Evolutionary conservation across 2,888 invertebrate species (phyloP), one percentile per base, ranked within the genome.

Genomic region (Aromia moschata): DNA sequence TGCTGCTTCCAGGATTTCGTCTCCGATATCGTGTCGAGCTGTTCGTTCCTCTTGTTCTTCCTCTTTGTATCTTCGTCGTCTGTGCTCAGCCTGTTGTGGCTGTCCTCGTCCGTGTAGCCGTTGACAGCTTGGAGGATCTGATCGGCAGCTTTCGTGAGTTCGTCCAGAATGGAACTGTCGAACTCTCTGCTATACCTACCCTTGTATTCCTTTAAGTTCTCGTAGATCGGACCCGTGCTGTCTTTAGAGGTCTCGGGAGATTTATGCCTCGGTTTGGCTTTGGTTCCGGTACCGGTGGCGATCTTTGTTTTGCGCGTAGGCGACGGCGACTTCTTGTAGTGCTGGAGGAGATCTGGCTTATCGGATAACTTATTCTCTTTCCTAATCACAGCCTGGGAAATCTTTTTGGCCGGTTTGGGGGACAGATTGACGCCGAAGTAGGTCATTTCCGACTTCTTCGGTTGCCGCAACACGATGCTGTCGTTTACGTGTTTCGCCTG

Each of bases 141-240:
- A 79, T 86, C 85, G 56, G 86, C 86, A 46, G 84, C 85, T 70
- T 82, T 81, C 10, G 85, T 85, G 70, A 86, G 79, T 74, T 86
- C 86, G 67, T 83, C 85, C 56, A 86, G 74, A 62, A 85, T 85
- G 45, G 71, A 72, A 49, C 75, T 76, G 60, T 80, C 79, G 53
- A 79, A 79, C 45, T 77, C 76, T 37, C 67, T 64, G 9, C 47
- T 45, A 12, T 37, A 16, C n/a, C 33, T 45, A 11, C 60, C 58
- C 49, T 67, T 62, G 9, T 55, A 54, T 33, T 62, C 64, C 18
- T 73, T 72, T 2, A 80, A 59, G 56, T 81, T 81, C 70, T 80
- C 79, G 56, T 81, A 81, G 46, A 79, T 74, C 0, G 78, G 80
- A 15, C 64, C 65, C 18, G 53, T 55, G 17, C 59, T 43, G 14